A percentile compares a stretch with the other conserved stretches of the same genome.
These are phyloP conservation scores for Sebastes taczanowskii DNA, from an alignment of 2,797 vertebrate species.

Conservation along the genomic window DNA sequence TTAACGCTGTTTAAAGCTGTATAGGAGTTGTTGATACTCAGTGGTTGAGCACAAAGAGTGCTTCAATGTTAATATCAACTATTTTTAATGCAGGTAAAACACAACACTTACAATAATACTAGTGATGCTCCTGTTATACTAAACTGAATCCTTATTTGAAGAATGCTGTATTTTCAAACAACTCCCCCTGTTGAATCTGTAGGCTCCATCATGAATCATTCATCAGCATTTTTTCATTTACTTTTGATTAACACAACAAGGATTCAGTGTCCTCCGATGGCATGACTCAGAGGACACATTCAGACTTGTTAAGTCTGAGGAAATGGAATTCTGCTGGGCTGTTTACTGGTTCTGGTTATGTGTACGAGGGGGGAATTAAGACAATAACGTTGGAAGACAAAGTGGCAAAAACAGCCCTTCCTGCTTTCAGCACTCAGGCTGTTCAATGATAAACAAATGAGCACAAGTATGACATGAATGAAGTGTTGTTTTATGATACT, in stretches of 20 bases:
- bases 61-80: not conserved
- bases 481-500: not conserved
- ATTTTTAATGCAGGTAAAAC: not conserved
- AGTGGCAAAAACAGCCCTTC: not conserved
- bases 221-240: conserved; percentile 39
- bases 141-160: not conserved
- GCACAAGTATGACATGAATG: not conserved
- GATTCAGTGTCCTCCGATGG: conserved; percentile 24
- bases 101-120: not conserved
- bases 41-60: not conserved
- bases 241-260: conserved; percentile 35
- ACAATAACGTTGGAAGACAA: not conserved
- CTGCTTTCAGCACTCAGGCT: not conserved
- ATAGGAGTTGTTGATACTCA: not conserved
- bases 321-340: not conserved
- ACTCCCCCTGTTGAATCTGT: not conserved
- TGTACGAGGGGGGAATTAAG: not conserved
- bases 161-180: not conserved
- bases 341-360: not conserved
- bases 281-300: not conserved
- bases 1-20: not conserved
- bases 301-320: conserved; percentile 2
- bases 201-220: conserved; percentile 19
- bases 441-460: not conserved
- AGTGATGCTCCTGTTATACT: not conserved